Percentiles rank a stretch among this genome's conserved stretches.
Conservation (phyloP, 2,113 vertebrate species). For the Manacus vitellinus region DNA sequence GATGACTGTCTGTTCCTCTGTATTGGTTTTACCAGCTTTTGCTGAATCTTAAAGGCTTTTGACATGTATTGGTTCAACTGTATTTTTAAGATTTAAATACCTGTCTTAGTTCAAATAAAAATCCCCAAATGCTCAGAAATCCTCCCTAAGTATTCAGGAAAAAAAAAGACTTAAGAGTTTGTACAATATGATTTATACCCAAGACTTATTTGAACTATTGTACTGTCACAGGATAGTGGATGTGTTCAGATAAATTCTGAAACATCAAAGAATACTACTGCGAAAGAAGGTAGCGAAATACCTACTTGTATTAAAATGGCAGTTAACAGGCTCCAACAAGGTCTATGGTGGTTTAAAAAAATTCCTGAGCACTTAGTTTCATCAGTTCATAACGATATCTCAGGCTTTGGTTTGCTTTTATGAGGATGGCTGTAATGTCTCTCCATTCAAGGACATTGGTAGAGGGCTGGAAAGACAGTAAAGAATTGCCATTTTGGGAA, state of each 20-base stretch:
- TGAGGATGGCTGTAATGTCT: constrained; percentile 10
- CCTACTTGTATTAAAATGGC: not conserved
- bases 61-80: not conserved
- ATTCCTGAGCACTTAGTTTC: constrained; percentile 27
- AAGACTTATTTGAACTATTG: not conserved
- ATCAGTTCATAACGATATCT: not conserved
- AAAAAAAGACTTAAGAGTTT: not conserved
- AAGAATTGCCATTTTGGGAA: not conserved
- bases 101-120: not conserved
- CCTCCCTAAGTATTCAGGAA: not conserved
- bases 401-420: not conserved
- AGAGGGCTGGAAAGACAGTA: not conserved
- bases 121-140: not conserved
- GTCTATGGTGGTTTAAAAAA: not conserved
- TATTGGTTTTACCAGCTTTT: not conserved
- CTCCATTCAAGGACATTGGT: not conserved
- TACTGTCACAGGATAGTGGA: not conserved
- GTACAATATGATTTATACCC: not conserved
- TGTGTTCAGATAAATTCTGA: not conserved
- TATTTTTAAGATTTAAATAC: not conserved
- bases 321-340: constrained; percentile 5
- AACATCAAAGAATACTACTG: not conserved
- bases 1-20: not conserved
- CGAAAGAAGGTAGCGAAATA: not conserved
- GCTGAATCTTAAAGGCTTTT: not conserved